Evolutionary conservation across 64 coral and sea anemone genomes (phyloP).

Genomic region (Montipora cactus): DNA sequence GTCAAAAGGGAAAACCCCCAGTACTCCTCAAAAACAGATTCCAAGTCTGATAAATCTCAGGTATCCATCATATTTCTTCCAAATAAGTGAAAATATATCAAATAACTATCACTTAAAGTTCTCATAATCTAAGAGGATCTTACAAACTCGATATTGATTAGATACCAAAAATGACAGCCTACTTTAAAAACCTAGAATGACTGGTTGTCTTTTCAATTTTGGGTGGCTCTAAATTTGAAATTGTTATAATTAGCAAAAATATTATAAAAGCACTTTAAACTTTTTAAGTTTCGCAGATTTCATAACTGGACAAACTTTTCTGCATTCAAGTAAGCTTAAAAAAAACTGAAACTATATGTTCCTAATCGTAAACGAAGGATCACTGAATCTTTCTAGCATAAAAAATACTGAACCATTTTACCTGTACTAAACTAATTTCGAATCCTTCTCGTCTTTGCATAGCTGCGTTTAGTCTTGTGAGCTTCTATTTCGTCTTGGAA

Average conservation of each 20-base stretch:
- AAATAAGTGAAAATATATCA: constrained; percentile 8
- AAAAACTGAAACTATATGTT: background rate
- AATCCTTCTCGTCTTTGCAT: background rate
- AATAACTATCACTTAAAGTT: background rate
- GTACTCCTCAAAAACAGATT: background rate
- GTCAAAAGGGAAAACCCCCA: background rate
- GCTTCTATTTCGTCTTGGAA: background rate
- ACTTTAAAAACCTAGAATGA: background rate
- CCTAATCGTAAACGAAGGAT: background rate
- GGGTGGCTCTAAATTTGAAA: background rate
- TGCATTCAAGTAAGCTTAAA: background rate
- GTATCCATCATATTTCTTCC: background rate
- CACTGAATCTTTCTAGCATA: background rate
- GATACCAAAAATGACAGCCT: constrained; percentile 34
- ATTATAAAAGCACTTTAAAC: background rate
- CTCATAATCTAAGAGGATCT: background rate
- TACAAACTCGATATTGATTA: background rate
- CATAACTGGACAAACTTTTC: background rate
- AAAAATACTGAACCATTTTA: background rate
- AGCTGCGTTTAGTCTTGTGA: background rate
- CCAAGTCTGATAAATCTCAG: background rate
- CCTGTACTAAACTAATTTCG: constrained; percentile 5
- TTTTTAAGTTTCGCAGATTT: background rate
- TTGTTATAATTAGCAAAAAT: background rate
- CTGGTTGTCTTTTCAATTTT: background rate